Evolutionary conservation across 2,888 invertebrate species (phyloP).

Genomic region (Tipula confusa): DNA sequence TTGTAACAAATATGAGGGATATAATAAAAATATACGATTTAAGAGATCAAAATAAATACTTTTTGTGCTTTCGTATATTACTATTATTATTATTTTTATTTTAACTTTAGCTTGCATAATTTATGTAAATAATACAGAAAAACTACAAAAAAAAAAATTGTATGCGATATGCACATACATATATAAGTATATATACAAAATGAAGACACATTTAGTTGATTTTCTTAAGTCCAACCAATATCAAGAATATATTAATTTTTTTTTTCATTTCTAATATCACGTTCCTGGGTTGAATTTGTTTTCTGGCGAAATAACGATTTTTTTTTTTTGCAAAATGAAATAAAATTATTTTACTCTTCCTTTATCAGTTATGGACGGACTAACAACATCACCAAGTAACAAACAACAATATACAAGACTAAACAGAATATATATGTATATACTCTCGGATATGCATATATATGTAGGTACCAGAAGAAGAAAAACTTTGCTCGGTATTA

Average conservation of each 20-base stretch:
- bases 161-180: not conserved
- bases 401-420: slow-evolving; percentile 3
- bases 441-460: too few species aligned
- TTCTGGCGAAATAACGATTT: slow-evolving; percentile 14
- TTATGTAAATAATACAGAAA: slow-evolving; percentile 29
- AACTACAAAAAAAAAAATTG: not conserved
- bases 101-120: slow-evolving; percentile 15
- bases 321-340: not conserved
- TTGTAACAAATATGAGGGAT: slow-evolving; percentile 29
- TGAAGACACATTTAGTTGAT: slow-evolving; percentile 30
- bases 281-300: slow-evolving; percentile 27
- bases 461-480: not conserved
- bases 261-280: slow-evolving; percentile 26
- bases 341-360: not conserved
- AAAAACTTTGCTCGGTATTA: not conserved
- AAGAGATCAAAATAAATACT: not conserved
- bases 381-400: not conserved
- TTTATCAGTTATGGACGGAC: slow-evolving; percentile 25
- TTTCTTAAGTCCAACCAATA: slow-evolving; percentile 13
- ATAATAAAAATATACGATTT: slow-evolving; percentile 28
- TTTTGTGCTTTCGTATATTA: not conserved
- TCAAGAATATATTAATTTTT: slow-evolving; percentile 5
- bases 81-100: slow-evolving; percentile 13
- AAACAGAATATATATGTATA: not conserved
- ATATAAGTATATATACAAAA: not conserved